phyloP scores from a whole-genome alignment of 92 coral and sea anemone species.

The Porites rus region DNA sequence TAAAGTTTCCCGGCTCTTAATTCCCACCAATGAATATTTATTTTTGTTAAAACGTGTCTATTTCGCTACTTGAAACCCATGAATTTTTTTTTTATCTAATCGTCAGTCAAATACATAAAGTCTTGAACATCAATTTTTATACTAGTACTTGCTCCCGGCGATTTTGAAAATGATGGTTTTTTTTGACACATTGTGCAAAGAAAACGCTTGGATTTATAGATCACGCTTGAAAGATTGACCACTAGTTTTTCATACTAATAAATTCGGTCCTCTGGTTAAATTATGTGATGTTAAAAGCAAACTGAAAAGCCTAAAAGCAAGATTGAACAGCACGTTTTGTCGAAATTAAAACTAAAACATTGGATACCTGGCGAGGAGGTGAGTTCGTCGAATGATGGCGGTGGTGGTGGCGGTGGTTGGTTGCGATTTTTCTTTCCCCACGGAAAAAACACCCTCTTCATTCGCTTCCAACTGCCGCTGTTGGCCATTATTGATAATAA shows the following conservation, averaged over 20 bases:
- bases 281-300: not conserved
- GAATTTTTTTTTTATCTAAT: slow-evolving; percentile 17
- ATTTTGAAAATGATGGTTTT: not conserved
- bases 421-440: slow-evolving; percentile 70
- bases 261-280: not conserved
- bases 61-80: not conserved
- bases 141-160: not conserved
- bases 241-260: not conserved
- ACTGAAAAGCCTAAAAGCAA: slow-evolving; percentile 17
- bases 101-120: not conserved
- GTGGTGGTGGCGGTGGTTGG: slow-evolving; percentile 42
- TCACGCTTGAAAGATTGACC: slow-evolving; percentile 1
- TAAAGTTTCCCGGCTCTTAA: not conserved
- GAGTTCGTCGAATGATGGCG: slow-evolving; percentile 47
- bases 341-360: not conserved
- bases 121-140: not conserved
- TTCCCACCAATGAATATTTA: not conserved
- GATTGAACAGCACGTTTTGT: not conserved
- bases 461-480: slow-evolving; percentile 70
- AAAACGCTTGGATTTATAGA: not conserved
- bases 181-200: too few species aligned
- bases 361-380: slow-evolving; percentile 76
- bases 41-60: not conserved
- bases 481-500: slow-evolving; percentile 49
- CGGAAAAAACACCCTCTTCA: slow-evolving; percentile 68